Evolutionary conservation across 1,140 invertebrate genomes (phyloP), one percentile per base, ranked within the genome.

Genomic region (Alviniconcha marisindica): DNA sequence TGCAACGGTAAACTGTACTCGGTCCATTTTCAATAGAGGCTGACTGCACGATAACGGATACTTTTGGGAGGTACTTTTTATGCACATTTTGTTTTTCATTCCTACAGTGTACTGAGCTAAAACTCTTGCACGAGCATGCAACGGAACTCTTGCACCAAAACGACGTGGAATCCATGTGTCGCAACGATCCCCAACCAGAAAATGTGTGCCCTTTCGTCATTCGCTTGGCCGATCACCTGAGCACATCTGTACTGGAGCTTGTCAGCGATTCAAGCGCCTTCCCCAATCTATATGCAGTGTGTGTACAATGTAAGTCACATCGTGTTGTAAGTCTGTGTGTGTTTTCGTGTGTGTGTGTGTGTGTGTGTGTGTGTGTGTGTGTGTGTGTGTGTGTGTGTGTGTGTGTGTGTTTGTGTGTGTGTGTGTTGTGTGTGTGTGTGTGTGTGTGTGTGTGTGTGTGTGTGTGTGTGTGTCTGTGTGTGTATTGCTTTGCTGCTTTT

Each of bases 381-480:
- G 71, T 24, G 36, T 73, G 12, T 73, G 38, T 73, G 12, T 18
- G 28, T 71, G 28, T 5, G 24, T 71, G 31, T 36, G 66, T 71
- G 66, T 33, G 33, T 71, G 66, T 42, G 36, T 74, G 60, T 63
- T 7, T 63, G 48, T 40, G 76, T n/a, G 38, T 84, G 83, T 60
- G 40, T 42, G n/a, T 24, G 60, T 48, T 63, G 60, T 63, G 60
- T 63, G 60, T 63, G 60, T 63, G 60, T 63, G 60, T 63, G 60
- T 63, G 60, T 63, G 60, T 63, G 60, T 63, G 60, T 63, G 60
- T 63, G 60, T 63, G 60, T 63, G 10, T 14, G 60, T 63, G 10
- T 63, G 60, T 63, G 60, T 63, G 60, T 63, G 60, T 63, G 10
- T 14, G 60, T 63, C 7, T 63, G 60, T 63, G 60, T 63, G 60